Conservation (phyloP, 1,140 invertebrate genomes). For the Hesperophylax magnus region DNA sequence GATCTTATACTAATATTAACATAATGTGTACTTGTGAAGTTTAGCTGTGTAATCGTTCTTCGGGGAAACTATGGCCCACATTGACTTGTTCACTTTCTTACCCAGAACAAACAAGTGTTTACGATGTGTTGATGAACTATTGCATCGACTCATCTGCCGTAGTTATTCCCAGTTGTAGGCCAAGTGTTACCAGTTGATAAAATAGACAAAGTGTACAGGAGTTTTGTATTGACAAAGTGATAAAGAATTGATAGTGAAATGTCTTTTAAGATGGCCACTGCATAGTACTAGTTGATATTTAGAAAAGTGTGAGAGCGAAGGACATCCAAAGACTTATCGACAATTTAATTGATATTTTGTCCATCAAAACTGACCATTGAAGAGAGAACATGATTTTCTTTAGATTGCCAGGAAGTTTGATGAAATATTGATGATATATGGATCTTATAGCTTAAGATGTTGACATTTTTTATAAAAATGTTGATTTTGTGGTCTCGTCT, state of each 20-base stretch:
- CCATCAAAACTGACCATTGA: background rate
- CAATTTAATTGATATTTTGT: conserved; percentile 6
- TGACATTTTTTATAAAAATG: conserved; percentile 11
- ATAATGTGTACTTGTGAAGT: no score
- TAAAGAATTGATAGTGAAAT: conserved; percentile 1
- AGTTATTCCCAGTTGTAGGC: no score
- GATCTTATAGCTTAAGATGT: conserved; percentile 12
- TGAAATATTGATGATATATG: conserved; percentile 6
- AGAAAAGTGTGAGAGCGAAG: background rate
- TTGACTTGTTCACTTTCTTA: no score
- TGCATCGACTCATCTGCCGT: no score
- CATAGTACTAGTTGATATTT: background rate
- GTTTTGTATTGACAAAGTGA: no score
- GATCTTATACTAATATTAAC: conserved; percentile 23
- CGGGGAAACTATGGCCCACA: no score
- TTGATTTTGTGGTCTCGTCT: background rate
- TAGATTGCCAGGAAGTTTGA: background rate
- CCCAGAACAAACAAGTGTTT: no score
- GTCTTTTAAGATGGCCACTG: background rate
- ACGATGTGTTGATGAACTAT: no score
- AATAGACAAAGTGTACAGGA: no score
- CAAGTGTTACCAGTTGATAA: no score
- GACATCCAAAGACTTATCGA: conserved; percentile 4
- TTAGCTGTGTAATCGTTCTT: no score
- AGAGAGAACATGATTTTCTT: background rate